A percentile compares a stretch with the other conserved stretches of the same genome.
These are phyloP conservation scores for Sesamia inferens DNA, from an alignment of 2,888 invertebrate species.

Conservation along the genomic window DNA sequence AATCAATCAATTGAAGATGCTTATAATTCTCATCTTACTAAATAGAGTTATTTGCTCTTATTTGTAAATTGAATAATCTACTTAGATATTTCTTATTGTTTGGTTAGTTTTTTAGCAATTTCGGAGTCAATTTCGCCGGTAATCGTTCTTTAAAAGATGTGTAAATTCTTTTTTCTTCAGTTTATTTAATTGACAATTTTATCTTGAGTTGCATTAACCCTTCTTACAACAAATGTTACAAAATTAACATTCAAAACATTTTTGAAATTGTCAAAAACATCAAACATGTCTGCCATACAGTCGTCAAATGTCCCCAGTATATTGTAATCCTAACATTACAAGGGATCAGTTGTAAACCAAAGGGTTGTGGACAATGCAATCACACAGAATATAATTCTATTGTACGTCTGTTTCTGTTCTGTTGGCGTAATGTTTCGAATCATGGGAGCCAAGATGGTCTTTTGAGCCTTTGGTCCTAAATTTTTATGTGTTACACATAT, in stretches of 20 bases:
- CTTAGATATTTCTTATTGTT: too few species aligned
- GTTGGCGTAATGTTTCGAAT: constrained; percentile 55
- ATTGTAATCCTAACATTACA: constrained; percentile 63
- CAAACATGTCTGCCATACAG: constrained; percentile 45
- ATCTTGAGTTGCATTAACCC: not conserved
- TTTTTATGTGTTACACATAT: not conserved
- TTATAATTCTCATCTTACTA: not conserved
- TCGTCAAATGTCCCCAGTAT: constrained; percentile 52
- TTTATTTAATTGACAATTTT: not conserved
- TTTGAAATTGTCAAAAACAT: constrained; percentile 40
- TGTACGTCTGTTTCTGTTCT: constrained; percentile 48
- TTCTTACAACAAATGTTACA: constrained; percentile 1
- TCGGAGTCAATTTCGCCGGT: too few species aligned
- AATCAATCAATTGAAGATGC: not conserved
- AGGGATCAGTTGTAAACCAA: constrained; percentile 56
- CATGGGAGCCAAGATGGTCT: constrained; percentile 40
- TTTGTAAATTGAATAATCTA: too few species aligned
- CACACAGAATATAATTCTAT: constrained; percentile 64
- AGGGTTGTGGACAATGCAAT: constrained; percentile 64
- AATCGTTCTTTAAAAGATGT: not conserved
- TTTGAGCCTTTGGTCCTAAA: constrained; percentile 11
- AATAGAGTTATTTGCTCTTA: too few species aligned
- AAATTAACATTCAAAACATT: constrained; percentile 25
- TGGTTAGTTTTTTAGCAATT: too few species aligned
- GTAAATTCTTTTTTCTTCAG: too few species aligned